Evolutionary conservation across 2,888 invertebrate genomes (phyloP), one percentile per base, ranked within the genome.

Genomic region (Odontothrips loti): DNA sequence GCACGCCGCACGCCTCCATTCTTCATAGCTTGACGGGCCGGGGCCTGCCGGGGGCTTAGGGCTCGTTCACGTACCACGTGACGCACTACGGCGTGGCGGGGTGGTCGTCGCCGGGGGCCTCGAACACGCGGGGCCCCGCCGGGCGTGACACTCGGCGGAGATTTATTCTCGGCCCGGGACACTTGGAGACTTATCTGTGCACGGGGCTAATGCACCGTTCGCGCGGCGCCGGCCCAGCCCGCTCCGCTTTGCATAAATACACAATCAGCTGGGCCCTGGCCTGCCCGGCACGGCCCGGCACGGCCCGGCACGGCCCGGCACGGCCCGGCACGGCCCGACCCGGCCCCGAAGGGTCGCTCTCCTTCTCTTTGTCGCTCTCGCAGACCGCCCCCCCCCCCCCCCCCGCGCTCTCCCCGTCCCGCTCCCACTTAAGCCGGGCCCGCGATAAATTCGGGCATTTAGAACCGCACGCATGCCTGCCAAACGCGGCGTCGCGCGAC

Each of bases 1-100:
- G n/a, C 34, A 43, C 58, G 58, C 15, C 20, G 58, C 34, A 4
- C 34, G 79, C 82, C 80, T 58, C 68, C 80, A 47, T 58, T 75
- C 68, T 75, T 75, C 68, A 75, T 75, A 75, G 68, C 68, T 75
- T 75, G 68, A 75, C 68, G 68, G 34, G 34, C 34, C 3, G 34
- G 3, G 34, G 34, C 34, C n/a, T n/a, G 34, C 3, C 34, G 34
- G 34, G 3, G 6, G 34, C 34, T 43, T 2, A 2, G 34, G 34
- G 2, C 3, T 6, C 34, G 34, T 43, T 2, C 34, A 43, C 34
- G 34, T 43, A 43, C 34, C 34, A 43, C 34, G 34, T 43, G 6
- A 43, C 34, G 34, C 34, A n/a, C n/a, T n/a, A n/a, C n/a, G n/a
- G n/a, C n/a, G n/a, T n/a, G n/a, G n/a, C n/a, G n/a, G n/a, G n/a